Evolutionary conservation across 2,888 invertebrate species (phyloP), one percentile per base, ranked within the genome.

Genomic region (Pyralis farinalis): DNA sequence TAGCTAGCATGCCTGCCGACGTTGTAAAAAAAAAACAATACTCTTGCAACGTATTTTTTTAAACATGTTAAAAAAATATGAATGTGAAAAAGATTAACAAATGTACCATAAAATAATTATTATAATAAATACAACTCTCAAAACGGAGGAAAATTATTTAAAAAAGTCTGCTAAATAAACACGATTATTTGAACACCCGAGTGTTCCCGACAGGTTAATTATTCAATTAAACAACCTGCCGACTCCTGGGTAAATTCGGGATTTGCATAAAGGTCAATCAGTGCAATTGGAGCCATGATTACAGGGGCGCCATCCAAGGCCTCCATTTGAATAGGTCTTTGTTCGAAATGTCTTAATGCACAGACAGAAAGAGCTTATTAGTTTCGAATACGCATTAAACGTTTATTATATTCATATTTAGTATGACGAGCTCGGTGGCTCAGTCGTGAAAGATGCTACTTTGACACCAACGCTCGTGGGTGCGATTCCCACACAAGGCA

Each of bases 211-310:
- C 68, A 75, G 73, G 71, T 77, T 75, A 78, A 77, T 80, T 77
- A 80, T 80, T 80, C 74, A 79, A 80, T 77, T 77, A 75, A 67
- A 64, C 61, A 58, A 64, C 58, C 63, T 63, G 58, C 51, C 56
- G 55, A 55, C 54, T 64, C 57, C 66, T 53, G 64, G 54, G 58
- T 51, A 55, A 69, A 72, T 67, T 70, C 53, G 32, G 48, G 63
- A 81, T 82, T 81, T 76, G 69, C 81, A 82, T 82, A 81, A 81
- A 78, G 79, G 75, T 79, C 80, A 75, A 81, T 81, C 80, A 81
- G 63, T 66, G 58, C 60, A 59, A 72, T 76, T 61, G 69, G 60
- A 42, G 42, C 53, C 59, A 53, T 72, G 73, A 78, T 78, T 75
- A 69, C 68, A 57, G 63, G 53, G 53, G 57, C 49, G 49, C 43